Conservation (phyloP, 1,140 invertebrate genomes). For the Drosophila novamexicana region DNA sequence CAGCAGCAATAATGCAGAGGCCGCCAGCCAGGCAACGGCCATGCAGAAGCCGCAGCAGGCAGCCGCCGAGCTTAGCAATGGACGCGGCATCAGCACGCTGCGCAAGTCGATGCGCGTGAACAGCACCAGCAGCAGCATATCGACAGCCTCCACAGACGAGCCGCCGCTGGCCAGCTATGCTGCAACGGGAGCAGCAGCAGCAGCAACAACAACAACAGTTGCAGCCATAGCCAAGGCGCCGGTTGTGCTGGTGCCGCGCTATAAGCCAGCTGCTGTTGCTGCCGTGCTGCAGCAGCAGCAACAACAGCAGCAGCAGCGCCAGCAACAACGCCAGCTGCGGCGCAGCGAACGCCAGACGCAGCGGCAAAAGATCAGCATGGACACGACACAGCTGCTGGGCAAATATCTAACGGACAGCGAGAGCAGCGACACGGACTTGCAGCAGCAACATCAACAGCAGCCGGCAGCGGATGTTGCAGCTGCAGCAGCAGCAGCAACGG, state of each 20-base stretch:
- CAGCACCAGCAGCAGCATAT: conserved; percentile 82
- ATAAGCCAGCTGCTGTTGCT: conserved; percentile 62
- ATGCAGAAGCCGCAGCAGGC: conserved; percentile 65
- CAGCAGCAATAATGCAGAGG: conserved; percentile 57
- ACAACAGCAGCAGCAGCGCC: conserved; percentile 35
- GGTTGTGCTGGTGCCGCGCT: conserved; percentile 63
- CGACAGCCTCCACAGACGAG: conserved; percentile 72
- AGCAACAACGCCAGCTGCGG: conserved; percentile 59
- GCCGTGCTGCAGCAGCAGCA: conserved; percentile 40
- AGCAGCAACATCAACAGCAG: conserved; percentile 31
- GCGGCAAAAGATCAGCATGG: conserved; percentile 22
- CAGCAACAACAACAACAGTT: neutral
- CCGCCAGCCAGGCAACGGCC: conserved; percentile 62
- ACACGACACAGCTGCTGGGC: conserved; percentile 9
- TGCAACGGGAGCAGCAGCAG: neutral
- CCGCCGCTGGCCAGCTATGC: conserved; percentile 29
- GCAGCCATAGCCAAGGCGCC: conserved; percentile 47
- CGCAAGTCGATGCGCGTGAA: conserved; percentile 80
- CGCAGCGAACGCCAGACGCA: conserved; percentile 68
- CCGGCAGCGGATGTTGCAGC: conserved; percentile 9
- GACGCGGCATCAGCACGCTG: conserved; percentile 40
- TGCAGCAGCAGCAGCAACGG: conserved; percentile 3
- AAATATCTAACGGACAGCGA: conserved; percentile 59
- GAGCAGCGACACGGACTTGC: conserved; percentile 58
- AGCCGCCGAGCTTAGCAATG: conserved; percentile 53